Evolutionary conservation across 2,888 invertebrate genomes (phyloP), one percentile per base, ranked within the genome.

Genomic region (Tanytarsus gracilentus): DNA sequence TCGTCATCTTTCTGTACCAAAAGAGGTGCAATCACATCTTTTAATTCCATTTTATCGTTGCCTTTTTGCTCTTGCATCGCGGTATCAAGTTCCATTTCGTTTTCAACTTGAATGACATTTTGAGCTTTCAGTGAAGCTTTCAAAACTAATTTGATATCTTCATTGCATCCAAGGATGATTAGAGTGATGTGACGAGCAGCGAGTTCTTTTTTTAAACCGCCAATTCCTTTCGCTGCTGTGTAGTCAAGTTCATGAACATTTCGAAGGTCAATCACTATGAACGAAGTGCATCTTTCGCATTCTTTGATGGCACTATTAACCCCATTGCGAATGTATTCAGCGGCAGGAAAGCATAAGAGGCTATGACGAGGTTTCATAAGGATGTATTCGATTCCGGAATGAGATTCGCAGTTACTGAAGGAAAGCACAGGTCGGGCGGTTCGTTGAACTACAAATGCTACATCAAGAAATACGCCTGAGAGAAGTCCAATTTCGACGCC

Each of bases 401-500:
- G 68, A 16, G 83, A 85, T 86, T 88, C 74, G 36, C 77, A 75
- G 67, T 84, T 86, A 63, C 87, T 83, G 0, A 87, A 83, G 48
- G 82, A 80, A 5, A 91, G 76, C 53, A 83, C 82, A 0, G 91
- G 91, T 52, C 90, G 77, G 0, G 89, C 90, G 16, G 88, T 87
- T 2, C 89, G 86, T 69, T 90, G 88, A 7, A 91, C 74, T 6
- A 91, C 73, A 63, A 89, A 82, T 27, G 86, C 75, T 4, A 91
- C 80, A 71, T 90, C 90, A 25, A 88, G 80, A 0, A 80, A 82
- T 1, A 92, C 90, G 0, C 92, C 92, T 18, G 86, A 79, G 11
- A 91, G 73, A 64, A 95, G 88, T 2, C 94, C 94, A 63, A 88
- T 81, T 72, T 94, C 91, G 0, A 92, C 91, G 1, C 93, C 92